Evolutionary conservation across 2,797 vertebrate species (phyloP).

Genomic region (Dipus sagitta): DNA sequence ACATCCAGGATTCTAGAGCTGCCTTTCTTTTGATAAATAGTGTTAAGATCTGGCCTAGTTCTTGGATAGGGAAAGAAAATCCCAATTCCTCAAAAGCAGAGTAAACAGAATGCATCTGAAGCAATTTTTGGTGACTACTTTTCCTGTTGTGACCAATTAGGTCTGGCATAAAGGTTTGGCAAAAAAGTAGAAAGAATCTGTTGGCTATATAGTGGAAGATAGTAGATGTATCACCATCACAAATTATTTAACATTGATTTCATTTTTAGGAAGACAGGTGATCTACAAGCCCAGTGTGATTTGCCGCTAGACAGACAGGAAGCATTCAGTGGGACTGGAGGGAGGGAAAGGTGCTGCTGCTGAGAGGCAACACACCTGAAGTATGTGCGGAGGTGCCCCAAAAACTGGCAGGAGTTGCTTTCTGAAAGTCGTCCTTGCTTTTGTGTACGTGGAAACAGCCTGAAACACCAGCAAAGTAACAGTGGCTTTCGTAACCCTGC

Average conservation of each 20-base stretch:
- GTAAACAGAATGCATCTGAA: neutral
- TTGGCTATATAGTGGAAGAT: neutral
- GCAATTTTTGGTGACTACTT: neutral
- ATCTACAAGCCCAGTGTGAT: neutral
- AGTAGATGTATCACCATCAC: neutral
- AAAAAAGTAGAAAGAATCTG: slow-evolving; percentile 5
- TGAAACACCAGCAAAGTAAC: neutral
- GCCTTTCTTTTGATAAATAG: slow-evolving; percentile 61
- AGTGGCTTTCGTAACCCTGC: neutral
- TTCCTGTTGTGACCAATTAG: slow-evolving; percentile 9
- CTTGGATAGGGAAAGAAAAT: slow-evolving; percentile 1
- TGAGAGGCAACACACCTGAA: neutral
- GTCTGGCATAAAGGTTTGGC: slow-evolving; percentile 37
- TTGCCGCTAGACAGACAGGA: neutral
- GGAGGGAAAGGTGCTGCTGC: neutral
- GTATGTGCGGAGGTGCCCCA: neutral
- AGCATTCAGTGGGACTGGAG: neutral
- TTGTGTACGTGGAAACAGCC: neutral
- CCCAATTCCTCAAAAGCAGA: slow-evolving; percentile 53
- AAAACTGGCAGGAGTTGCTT: neutral
- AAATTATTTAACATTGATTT: neutral
- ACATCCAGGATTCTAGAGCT: slow-evolving; percentile 66
- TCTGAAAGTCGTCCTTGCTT: neutral
- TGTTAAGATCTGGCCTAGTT: slow-evolving; percentile 36
- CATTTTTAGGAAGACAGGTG: neutral